phyloP scores from a whole-genome alignment of 2,888 invertebrate genomes.

The Heterodera filipjevi region DNA sequence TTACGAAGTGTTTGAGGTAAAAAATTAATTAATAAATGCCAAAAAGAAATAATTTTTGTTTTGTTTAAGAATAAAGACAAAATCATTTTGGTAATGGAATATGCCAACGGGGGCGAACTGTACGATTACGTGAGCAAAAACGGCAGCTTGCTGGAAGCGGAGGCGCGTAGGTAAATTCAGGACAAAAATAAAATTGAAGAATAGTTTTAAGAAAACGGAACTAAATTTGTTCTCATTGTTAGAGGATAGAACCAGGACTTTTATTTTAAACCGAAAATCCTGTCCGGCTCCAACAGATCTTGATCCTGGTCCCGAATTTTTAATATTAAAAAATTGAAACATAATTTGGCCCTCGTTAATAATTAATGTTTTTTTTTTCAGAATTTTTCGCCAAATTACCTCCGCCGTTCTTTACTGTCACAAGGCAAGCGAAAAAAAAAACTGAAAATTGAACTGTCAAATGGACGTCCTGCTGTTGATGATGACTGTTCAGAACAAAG shows the following conservation, averaged over 20 bases:
- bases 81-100: conserved; percentile 99
- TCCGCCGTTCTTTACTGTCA: conserved; percentile 97
- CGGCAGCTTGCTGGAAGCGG: conserved; percentile 86
- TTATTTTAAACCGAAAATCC: too few species aligned
- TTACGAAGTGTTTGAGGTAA: conserved; percentile 99
- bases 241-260: too few species aligned
- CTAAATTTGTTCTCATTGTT: too few species aligned
- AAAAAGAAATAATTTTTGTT: not conserved
- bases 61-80: conserved; percentile 78
- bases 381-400: conserved; percentile 90
- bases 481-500: conserved; percentile 61
- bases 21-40: conserved; percentile 62
- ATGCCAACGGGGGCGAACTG: conserved; percentile 94
- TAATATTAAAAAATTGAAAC: too few species aligned
- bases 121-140: conserved; percentile 88
- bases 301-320: too few species aligned
- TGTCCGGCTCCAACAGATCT: too few species aligned
- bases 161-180: conserved; percentile 81
- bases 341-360: too few species aligned
- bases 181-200: too few species aligned
- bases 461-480: not conserved
- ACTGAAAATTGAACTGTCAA: not conserved
- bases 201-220: too few species aligned
- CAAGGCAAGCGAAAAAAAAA: conserved; percentile 71
- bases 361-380: not conserved